Evolutionary conservation across 2,797 vertebrate species (phyloP).

Genomic region (Sebastes minor): DNA sequence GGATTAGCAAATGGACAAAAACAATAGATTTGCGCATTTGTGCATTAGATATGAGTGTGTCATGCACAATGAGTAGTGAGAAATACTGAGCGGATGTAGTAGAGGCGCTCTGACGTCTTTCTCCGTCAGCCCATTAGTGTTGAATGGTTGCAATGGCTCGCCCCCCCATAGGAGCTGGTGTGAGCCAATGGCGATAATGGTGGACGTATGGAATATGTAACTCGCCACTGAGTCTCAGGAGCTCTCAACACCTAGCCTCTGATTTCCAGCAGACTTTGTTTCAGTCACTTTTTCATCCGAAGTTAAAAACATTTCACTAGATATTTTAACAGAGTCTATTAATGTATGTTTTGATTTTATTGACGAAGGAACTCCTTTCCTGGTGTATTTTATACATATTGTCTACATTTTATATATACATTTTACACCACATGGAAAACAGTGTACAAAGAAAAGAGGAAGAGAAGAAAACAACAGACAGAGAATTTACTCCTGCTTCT

Average conservation of each 20-base stretch:
- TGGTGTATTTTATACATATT: background rate
- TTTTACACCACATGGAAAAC: background rate
- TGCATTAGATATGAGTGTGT: background rate
- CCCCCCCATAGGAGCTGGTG: conserved; percentile 31
- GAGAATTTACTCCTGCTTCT: background rate
- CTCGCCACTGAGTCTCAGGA: conserved; percentile 24
- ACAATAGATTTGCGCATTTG: background rate
- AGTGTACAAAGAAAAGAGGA: background rate
- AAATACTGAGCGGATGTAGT: background rate
- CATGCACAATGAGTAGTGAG: background rate
- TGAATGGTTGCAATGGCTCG: conserved; percentile 27
- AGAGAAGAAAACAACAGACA: too few relatives aligned
- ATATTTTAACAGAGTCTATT: background rate
- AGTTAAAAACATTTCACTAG: background rate
- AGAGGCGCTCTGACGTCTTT: conserved; percentile 26
- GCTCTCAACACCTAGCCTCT: conserved; percentile 30
- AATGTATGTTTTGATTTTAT: background rate
- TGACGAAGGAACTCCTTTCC: background rate
- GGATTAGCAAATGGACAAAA: background rate
- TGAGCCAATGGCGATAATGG: conserved; percentile 54
- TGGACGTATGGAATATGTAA: conserved; percentile 61
- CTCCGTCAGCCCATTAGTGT: conserved; percentile 38
- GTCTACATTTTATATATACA: too few relatives aligned
- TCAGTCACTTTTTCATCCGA: background rate
- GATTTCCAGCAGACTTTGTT: conserved; percentile 32